Evolutionary conservation across 2,113 vertebrate genomes (phyloP).

Genomic region (Cochlearius cochlearius): DNA sequence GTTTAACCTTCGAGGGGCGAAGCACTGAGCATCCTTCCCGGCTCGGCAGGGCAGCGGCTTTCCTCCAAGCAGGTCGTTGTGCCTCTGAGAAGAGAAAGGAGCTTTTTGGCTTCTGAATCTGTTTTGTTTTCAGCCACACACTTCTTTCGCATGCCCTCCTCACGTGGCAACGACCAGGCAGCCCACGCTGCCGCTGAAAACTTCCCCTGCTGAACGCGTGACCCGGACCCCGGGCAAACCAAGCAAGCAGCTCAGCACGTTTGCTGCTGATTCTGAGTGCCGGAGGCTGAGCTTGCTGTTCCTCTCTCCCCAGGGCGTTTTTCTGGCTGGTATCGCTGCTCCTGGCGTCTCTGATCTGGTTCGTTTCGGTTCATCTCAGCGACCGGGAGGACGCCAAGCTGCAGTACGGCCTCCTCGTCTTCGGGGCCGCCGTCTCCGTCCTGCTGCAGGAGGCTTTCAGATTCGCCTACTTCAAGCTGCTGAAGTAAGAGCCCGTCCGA

Average conservation of each 20-base stretch:
- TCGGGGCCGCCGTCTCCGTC: constrained; percentile 74
- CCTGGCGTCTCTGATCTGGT: constrained; percentile 76
- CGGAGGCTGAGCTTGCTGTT: fast-evolving
- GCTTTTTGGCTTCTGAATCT: not conserved
- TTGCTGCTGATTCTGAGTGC: not conserved
- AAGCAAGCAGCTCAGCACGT: too few relatives aligned
- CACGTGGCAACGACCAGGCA: too few relatives aligned
- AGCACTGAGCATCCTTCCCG: not conserved
- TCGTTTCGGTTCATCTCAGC: constrained; percentile 66
- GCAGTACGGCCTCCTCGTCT: constrained; percentile 71
- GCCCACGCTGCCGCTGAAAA: not conserved
- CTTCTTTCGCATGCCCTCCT: not conserved
- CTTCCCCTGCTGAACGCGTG: not conserved
- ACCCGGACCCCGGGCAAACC: not conserved
- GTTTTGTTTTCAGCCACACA: not conserved
- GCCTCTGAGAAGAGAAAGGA: not conserved
- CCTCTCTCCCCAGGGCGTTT: constrained; percentile 60
- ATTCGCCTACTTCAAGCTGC: constrained; percentile 78
- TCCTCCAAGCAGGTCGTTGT: fast-evolving
- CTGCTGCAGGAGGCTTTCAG: constrained; percentile 77
- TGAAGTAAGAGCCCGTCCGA: constrained; percentile 64
- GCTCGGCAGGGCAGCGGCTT: not conserved
- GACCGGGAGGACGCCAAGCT: constrained; percentile 59
- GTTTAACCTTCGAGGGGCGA: fast-evolving
- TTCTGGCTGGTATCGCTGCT: constrained; percentile 80